A percentile compares a stretch with the other conserved stretches of the same genome.
These are phyloP conservation scores for Callaeas wilsoni DNA, from an alignment of 2,113 vertebrate species.

Conservation along the genomic window DNA sequence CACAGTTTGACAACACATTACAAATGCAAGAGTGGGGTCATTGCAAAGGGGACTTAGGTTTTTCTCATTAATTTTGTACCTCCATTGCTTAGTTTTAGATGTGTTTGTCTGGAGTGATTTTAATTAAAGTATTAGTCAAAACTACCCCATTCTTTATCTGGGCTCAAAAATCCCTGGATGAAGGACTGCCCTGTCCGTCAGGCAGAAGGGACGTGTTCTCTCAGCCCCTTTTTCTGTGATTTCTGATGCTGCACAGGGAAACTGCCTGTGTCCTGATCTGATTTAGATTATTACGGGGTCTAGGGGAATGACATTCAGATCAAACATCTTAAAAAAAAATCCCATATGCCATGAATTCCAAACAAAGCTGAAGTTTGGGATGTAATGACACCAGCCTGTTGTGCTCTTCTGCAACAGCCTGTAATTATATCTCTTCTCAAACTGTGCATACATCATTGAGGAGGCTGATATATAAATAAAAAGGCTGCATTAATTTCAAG, in stretches of 20 bases:
- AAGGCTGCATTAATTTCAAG: slow-evolving; percentile 49
- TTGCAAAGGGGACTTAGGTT: background rate
- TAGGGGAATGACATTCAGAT: background rate
- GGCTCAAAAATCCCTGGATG: background rate
- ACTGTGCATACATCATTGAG: slow-evolving; percentile 24
- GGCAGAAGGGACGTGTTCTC: background rate
- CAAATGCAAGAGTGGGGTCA: background rate
- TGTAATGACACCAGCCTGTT: slow-evolving; percentile 33
- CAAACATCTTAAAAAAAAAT: background rate
- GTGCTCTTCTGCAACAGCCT: slow-evolving; percentile 7
- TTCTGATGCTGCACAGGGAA: background rate
- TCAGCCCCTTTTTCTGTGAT: background rate
- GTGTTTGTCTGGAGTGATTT: background rate
- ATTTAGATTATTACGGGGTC: slow-evolving; percentile 8
- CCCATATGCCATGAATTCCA: background rate
- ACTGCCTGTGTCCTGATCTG: background rate
- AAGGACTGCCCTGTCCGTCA: fast-evolving
- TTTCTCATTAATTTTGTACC: background rate
- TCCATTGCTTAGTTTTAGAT: background rate
- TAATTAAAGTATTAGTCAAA: background rate
- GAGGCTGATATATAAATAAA: slow-evolving; percentile 30
- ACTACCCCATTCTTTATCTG: background rate
- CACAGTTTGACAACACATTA: background rate
- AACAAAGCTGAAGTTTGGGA: slow-evolving; percentile 33
- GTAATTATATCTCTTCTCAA: slow-evolving; percentile 41